Evolutionary conservation across 2,797 vertebrate genomes (phyloP).

Genomic region (Crypturellus tataupa): DNA sequence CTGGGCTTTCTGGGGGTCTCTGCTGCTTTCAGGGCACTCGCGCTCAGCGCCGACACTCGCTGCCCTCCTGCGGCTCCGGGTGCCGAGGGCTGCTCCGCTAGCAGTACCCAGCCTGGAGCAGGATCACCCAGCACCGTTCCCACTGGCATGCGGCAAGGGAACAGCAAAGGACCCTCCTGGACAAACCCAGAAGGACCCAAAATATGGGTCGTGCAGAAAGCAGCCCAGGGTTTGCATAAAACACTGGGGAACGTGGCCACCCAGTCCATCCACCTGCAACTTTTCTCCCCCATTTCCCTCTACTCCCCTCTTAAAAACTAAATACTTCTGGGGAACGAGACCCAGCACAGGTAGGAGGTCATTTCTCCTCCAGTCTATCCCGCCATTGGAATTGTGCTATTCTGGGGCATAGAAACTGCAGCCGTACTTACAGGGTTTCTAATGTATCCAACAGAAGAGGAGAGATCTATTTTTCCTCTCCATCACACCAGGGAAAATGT

Average conservation of each 20-base stretch:
- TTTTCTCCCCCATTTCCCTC: rapidly evolving
- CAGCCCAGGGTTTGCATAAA: neutral
- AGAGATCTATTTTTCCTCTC: neutral
- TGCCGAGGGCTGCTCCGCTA: too few relatives aligned
- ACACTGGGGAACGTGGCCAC: rapidly evolving
- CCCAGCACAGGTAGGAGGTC: rapidly evolving
- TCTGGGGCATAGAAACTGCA: rapidly evolving
- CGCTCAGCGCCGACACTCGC: too few relatives aligned
- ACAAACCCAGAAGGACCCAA: neutral
- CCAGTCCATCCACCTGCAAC: rapidly evolving
- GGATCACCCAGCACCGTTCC: neutral
- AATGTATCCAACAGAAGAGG: neutral
- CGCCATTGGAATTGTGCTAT: rapidly evolving
- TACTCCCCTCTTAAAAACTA: rapidly evolving
- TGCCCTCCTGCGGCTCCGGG: too few relatives aligned
- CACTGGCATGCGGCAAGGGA: rapidly evolving
- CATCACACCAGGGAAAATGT: neutral
- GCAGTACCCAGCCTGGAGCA: too few relatives aligned
- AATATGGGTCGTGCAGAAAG: neutral
- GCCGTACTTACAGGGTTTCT: neutral
- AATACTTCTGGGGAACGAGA: neutral
- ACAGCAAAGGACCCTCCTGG: neutral
- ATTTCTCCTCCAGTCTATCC: neutral
- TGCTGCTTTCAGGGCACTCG: neutral
- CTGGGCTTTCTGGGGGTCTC: neutral